Base-by-base conservation (phyloP, 1,140 invertebrate genomes). In the Nasonia giraulti region DNA sequence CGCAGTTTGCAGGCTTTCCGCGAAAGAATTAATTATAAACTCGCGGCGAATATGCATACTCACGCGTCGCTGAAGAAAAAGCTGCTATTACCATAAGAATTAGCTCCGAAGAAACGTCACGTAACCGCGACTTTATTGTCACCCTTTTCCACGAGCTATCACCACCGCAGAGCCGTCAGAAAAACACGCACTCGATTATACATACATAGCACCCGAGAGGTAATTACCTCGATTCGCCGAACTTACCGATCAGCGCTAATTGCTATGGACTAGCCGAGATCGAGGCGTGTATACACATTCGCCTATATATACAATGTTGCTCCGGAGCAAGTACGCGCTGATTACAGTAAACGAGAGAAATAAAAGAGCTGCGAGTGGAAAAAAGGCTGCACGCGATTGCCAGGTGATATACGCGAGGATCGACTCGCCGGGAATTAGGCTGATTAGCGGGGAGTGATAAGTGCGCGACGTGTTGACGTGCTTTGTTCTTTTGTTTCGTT, bases 271-370 rank as follows among this genome's bases (percentile, higher is more conserved):
- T 8, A 33, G 55, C 8, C 14, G 33, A 7, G 66, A 73, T 17
- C 40, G 79, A 80, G 62, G 68, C 6, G 79, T 20, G 17, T 20
- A 55, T 5, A 55, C 12, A 55, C 50, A 55, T 14, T 11, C 14
- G 10, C 47, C 27, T 27, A 55, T 55, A 14, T 20, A 55, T 20
- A 55, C 47, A 50, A 50, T 10, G 47, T 50, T 50, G 14, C 47
- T 50, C 47, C 47, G 8, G 47, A 50, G 7, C 17, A 47, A 20
- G n/a, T 47, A 68, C 2, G 37, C 20, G n/a, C 37, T 47, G 79
- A 80, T 80, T 71, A 31, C 37, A 71, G 33, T 47, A 71, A 80
- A 47, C 47, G 37, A 27, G n/a, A 14, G 66, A 80, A 37, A n/a
- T n/a, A n/a, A n/a, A n/a, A 37, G 79, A 33, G 55, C 23, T 6